Percentiles rank a stretch among this genome's conserved stretches.
Conservation (phyloP, 1,140 invertebrate genomes). For the Vanessa atalanta region DNA sequence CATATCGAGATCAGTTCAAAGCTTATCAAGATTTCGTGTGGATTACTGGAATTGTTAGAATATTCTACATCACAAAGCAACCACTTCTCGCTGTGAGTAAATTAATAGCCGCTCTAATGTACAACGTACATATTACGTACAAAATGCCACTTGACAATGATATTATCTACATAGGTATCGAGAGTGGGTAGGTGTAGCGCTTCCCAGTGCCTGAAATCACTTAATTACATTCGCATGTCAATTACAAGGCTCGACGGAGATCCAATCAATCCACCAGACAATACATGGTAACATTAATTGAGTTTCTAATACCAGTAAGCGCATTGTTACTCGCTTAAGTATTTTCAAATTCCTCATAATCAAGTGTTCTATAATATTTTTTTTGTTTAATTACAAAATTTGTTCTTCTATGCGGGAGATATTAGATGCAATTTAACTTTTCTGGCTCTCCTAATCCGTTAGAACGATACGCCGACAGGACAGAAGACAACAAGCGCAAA, state of each 20-base stretch:
- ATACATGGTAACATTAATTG: slow-evolving; percentile 22
- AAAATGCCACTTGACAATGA: slow-evolving; percentile 1
- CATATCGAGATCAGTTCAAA: neutral
- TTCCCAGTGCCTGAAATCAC: slow-evolving; percentile 18
- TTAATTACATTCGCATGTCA: slow-evolving; percentile 55
- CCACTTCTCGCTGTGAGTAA: neutral
- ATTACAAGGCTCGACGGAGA: slow-evolving; percentile 42
- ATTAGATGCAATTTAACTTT: no score
- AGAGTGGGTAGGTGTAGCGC: neutral
- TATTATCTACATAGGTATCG: neutral
- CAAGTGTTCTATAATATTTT: no score
- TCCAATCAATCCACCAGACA: slow-evolving; percentile 41
- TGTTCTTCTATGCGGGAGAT: no score
- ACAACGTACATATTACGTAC: neutral
- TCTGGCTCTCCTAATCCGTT: no score
- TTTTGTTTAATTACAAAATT: no score
- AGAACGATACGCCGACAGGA: no score
- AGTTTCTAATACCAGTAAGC: slow-evolving; percentile 23
- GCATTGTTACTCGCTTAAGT: neutral
- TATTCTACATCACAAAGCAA: slow-evolving; percentile 1
- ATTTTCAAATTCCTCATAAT: neutral
- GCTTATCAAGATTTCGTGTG: neutral
- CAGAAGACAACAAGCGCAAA: no score
- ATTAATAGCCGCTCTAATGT: neutral
- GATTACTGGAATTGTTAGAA: neutral